Percentiles rank a stretch among this genome's conserved stretches.
Conservation (phyloP, 1,140 invertebrate species). For the Nylanderia fulva region DNA sequence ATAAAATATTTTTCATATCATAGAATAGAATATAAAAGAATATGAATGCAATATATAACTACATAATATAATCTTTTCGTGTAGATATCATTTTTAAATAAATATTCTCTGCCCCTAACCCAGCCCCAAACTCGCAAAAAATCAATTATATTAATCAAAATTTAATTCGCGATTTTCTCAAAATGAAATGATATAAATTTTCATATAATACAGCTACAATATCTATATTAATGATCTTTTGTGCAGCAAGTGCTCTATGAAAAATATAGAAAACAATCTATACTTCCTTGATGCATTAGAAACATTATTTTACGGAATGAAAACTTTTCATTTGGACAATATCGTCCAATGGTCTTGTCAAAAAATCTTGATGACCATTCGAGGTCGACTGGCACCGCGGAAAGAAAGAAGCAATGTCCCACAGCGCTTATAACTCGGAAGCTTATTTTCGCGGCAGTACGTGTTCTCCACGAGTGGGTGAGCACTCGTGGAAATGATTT, state of each 20-base stretch:
- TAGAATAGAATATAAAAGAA: no score
- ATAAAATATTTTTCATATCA: not conserved
- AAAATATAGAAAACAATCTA: not conserved
- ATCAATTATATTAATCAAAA: not conserved
- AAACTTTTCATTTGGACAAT: not conserved
- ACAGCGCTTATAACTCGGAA: conserved; percentile 62
- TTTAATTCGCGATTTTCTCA: not conserved
- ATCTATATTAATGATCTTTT: not conserved
- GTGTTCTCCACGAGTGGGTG: conserved; percentile 70
- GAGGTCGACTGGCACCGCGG: not conserved
- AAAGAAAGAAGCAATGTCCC: conserved; percentile 15
- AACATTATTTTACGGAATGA: not conserved
- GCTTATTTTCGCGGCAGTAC: conserved; percentile 72
- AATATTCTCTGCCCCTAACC: not conserved
- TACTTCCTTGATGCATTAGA: not conserved
- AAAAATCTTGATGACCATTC: conserved; percentile 15
- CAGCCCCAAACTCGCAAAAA: no score
- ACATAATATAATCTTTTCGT: no score
- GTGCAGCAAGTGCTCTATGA: not conserved
- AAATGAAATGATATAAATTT: not conserved
- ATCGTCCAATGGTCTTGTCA: conserved; percentile 16
- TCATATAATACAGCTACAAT: not conserved
- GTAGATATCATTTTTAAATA: no score
- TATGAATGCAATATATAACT: no score
- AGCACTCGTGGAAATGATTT: conserved; percentile 65